These are phyloP conservation scores for Iphiclides podalirius DNA, from an alignment of 2,888 invertebrate genomes.

Conservation along the genomic window DNA sequence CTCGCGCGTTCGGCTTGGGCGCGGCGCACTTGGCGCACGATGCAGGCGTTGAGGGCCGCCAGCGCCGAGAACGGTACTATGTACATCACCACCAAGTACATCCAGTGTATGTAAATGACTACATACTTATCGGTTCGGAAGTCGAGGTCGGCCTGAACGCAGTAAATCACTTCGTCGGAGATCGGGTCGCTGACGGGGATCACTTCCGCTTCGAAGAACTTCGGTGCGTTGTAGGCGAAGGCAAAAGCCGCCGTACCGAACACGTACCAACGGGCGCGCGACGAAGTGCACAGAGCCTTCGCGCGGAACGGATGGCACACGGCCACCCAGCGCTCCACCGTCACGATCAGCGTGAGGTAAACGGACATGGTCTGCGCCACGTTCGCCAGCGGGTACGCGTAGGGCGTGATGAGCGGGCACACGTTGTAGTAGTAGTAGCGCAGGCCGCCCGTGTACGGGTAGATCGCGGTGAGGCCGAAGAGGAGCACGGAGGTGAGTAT, in stretches of 20 bases:
- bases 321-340: conserved; percentile 96
- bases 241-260: conserved; percentile 89
- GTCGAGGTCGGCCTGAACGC: conserved; percentile 84
- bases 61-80: conserved; percentile 94
- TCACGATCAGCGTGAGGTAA: conserved; percentile 93
- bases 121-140: conserved; percentile 87
- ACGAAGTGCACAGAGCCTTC: conserved; percentile 92
- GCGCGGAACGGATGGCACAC: conserved; percentile 94
- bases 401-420: conserved; percentile 89
- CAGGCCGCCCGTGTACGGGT: conserved; percentile 88
- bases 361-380: conserved; percentile 96
- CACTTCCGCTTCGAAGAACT: conserved; percentile 85
- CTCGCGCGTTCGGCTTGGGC: conserved; percentile 95
- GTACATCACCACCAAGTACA: conserved; percentile 96
- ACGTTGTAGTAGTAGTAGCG: conserved; percentile 89
- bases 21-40: conserved; percentile 92
- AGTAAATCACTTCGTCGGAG: conserved; percentile 82
- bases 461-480: conserved; percentile 92
- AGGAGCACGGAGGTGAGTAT: conserved; percentile 91
- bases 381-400: conserved; percentile 90
- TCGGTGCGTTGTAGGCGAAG: conserved; percentile 91
- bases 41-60: conserved; percentile 93
- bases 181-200: conserved; percentile 63
- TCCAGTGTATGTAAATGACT: conserved; percentile 94
- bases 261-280: conserved; percentile 92